These are phyloP conservation scores for Pristionchus mayeri DNA, from an alignment of 2,888 invertebrate species.

Conservation along the genomic window DNA sequence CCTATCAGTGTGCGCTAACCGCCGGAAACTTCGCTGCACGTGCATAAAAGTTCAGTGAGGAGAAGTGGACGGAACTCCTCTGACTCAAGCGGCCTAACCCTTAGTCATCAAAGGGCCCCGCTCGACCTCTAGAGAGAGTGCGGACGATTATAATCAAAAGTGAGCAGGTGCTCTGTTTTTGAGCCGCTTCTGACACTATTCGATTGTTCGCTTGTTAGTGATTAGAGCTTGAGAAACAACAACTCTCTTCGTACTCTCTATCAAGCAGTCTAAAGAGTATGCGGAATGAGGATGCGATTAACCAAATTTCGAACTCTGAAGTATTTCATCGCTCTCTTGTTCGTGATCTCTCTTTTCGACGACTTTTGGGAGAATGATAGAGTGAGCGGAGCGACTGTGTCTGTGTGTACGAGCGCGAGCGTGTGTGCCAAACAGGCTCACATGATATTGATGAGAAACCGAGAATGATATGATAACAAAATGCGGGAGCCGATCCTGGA, in stretches of 20 bases:
- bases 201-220: too few relatives aligned
- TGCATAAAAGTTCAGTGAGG: neutral
- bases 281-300: neutral
- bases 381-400: neutral
- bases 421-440: conserved; percentile 41
- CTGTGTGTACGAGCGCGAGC: neutral
- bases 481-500: too few relatives aligned
- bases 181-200: neutral
- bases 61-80: conserved; percentile 23
- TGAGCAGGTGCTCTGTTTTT: neutral
- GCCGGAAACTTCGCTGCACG: neutral
- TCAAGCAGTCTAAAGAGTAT: neutral
- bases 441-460: conserved; percentile 41
- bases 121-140: neutral
- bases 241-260: neutral
- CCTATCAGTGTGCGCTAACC: neutral
- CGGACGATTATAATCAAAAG: too few relatives aligned
- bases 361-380: conserved; percentile 30
- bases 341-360: neutral
- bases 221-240: too few relatives aligned
- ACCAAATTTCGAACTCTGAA: too few relatives aligned
- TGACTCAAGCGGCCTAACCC: neutral
- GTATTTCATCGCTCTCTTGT: too few relatives aligned
- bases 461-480: neutral
- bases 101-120: conserved; percentile 35